Evolutionary conservation across 2,888 invertebrate species (phyloP).

Genomic region (Hermaeophaga mercurialis): DNA sequence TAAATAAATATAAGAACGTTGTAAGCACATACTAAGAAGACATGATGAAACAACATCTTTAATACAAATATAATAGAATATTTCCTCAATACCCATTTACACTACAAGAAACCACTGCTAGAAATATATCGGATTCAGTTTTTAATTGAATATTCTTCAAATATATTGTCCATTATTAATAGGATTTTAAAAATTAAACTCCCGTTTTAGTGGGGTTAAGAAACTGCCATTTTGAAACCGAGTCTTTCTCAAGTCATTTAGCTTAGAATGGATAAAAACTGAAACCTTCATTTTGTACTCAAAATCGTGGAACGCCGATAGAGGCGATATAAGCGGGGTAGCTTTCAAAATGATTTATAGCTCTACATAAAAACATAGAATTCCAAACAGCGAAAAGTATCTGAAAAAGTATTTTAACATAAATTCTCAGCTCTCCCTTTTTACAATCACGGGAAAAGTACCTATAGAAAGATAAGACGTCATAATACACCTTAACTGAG

Average conservation of each 20-base stretch:
- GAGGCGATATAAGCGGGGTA: constrained; percentile 16
- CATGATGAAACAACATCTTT: too few relatives aligned
- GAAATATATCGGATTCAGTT: too few relatives aligned
- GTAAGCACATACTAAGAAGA: too few relatives aligned
- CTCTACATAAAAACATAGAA: constrained; percentile 24
- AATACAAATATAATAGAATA: too few relatives aligned
- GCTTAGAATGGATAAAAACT: constrained; percentile 11
- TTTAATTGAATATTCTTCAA: too few relatives aligned
- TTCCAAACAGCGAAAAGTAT: constrained; percentile 27
- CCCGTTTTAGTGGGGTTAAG: too few relatives aligned
- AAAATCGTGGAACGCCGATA: constrained; percentile 21
- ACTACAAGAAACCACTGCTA: too few relatives aligned
- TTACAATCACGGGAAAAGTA: constrained; percentile 27
- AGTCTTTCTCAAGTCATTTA: constrained; percentile 1
- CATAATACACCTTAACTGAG: constrained; percentile 22
- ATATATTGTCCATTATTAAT: too few relatives aligned
- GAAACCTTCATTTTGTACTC: constrained; percentile 9
- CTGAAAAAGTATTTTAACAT: constrained; percentile 25
- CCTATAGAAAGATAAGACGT: constrained; percentile 24
- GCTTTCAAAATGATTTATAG: constrained; percentile 25
- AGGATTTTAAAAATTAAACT: too few relatives aligned
- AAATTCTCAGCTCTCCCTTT: constrained; percentile 28
- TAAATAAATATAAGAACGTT: too few relatives aligned
- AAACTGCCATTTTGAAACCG: too few relatives aligned
- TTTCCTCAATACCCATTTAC: too few relatives aligned